Evolutionary conservation across 2,888 invertebrate genomes (phyloP), one percentile per base, ranked within the genome.

Genomic region (Phrixothrix hirtus): DNA sequence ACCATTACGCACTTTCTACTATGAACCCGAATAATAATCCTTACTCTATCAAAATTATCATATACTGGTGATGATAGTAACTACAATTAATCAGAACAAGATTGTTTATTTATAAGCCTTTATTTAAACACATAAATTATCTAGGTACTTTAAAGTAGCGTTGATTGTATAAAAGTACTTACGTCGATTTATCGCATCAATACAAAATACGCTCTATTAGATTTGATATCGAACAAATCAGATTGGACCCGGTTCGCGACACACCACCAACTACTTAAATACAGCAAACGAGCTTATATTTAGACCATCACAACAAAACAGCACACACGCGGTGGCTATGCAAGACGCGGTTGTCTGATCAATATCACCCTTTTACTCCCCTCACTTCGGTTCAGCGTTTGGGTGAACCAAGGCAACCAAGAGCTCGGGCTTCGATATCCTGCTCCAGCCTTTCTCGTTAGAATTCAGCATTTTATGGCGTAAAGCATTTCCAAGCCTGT

Each of bases 281-380:
- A 46, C 52, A 55, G 51, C 47, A 55, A 55, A 51, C 48, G 48
- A 55, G 51, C 47, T 48, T 48, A 44, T 45, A 52, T 55, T 55
- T 45, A 50, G 27, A 51, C 46, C 52, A 48, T 48, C 52, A 52
- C 56, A 56, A 56, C 56, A 52, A 53, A 53, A 52, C 48, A 52
- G 48, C 56, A 48, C 56, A 53, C 59, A 57, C 59, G 57, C 47
- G 56, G 54, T 54, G 54, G 54, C 56, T 36, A 45, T 44, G 50
- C 53, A 47, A 60, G 57, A 55, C 60, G 60, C 50, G 55, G 56
- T 55, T 39, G 58, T 52, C 49, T 56, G 60, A 60, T 60, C 60
- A 60, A 60, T 60, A 60, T 55, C 44, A 25, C 44, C 43, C 56
- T 43, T 54, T 47, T 39, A 11, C 39, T 43, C 52, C 47, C 54